Base-by-base conservation (phyloP, 2,113 vertebrate species). In the Sterna hirundo region DNA sequence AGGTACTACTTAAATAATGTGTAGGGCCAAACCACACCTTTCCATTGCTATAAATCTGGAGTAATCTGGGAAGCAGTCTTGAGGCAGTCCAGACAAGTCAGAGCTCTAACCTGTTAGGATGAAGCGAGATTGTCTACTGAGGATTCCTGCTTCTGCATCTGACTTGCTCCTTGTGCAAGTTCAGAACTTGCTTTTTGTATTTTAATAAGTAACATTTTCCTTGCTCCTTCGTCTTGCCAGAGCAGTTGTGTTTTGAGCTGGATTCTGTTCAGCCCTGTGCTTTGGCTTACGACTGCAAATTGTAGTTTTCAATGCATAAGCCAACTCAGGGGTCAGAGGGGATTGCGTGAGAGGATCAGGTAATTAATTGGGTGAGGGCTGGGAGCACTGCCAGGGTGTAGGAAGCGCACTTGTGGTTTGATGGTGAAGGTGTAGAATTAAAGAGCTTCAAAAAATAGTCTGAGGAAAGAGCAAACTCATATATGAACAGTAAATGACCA, bases 1-100 rank as follows among this genome's bases (percentile, higher is more conserved):
- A 99, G 99, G 99, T 99, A 92, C 20, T 83, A 14, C 42, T 83
- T 79, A 5, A 25, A 51, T 16, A 40, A 29, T 5, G 7, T 11
- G 19, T 25, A 38, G 30, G 38, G 52, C 68, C 23, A 16, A 77
- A 68, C 21, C 40, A 38, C 57, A 54, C n/a, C 61, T 88, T 78
- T 8, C 6, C 42, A 1, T 58, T 49, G 57, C 36, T 54, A 7
- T 69, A 75, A 88, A 88, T 61, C 27, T 1, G 5, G 51, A 82
- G 61, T 32, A 72, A 21, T 32, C 51, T 86, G 91, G 77, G 83
- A 61, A 81, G 69, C 0, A 0, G 55, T 38, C 4, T 1, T 83
- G 64, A 46, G 71, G 58, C 65, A 69, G 78, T 85, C 75, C 46
- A 34, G 87, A 36, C 93, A 90, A 93, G 87, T 88, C 81, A 83